These are phyloP conservation scores for Ormyrus rosae DNA, from an alignment of 2,888 invertebrate species.

Conservation along the genomic window DNA sequence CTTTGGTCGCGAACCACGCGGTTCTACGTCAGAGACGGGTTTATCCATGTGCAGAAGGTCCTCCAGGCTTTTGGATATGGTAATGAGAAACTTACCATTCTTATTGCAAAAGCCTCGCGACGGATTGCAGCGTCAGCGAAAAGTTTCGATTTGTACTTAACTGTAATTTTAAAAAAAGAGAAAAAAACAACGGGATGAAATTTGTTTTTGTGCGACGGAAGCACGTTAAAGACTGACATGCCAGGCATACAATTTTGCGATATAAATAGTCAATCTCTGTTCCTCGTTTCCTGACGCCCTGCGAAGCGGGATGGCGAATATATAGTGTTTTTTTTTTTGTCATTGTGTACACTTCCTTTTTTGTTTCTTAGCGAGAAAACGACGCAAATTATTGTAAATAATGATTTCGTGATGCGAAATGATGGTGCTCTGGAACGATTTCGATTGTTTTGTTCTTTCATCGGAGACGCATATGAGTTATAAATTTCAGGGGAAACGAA, in stretches of 20 bases:
- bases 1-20: conserved; percentile 38
- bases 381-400: conserved; percentile 51
- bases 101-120: conserved; percentile 68
- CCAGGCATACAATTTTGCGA: conserved; percentile 72
- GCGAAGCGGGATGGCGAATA: conserved; percentile 61
- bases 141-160: conserved; percentile 18
- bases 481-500: background rate
- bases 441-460: conserved; percentile 14
- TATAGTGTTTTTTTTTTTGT: conserved; percentile 56
- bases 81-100: conserved; percentile 70
- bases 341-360: conserved; percentile 56
- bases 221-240: conserved; percentile 66
- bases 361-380: conserved; percentile 40
- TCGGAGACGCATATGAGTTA: background rate
- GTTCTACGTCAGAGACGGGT: conserved; percentile 58
- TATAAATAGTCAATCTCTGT: conserved; percentile 75
- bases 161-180: conserved; percentile 19
- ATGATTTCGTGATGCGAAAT: conserved; percentile 28
- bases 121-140: conserved; percentile 56
- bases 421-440: conserved; percentile 54
- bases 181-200: conserved; percentile 38
- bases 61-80: conserved; percentile 71
- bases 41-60: conserved; percentile 57
- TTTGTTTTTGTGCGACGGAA: conserved; percentile 46
- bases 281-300: conserved; percentile 70